Base-by-base conservation (phyloP, 2,113 vertebrate genomes). In the Eudyptes chrysolophus region DNA sequence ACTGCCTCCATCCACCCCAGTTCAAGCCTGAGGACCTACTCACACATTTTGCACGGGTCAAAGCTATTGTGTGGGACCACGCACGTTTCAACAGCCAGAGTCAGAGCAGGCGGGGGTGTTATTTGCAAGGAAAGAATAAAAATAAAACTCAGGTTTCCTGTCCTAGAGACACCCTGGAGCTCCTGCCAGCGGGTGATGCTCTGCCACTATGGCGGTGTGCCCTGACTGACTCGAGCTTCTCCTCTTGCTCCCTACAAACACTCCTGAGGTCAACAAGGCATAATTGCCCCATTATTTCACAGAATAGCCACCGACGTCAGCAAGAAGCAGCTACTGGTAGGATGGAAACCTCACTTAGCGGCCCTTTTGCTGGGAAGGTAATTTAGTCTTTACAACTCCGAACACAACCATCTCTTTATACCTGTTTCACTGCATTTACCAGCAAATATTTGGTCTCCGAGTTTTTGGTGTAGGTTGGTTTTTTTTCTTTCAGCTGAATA, bases 281-380 rank as follows among this genome's bases (percentile, higher is more conserved):
- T 42, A 94, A 95, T 80, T 94, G 65, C 38, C 90, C 74, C 72
- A 16, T 86, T 77, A 95, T 92, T 94, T 72, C 92, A 72, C 60
- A 93, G 82, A 93, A 96, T 80, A 90, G 65, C 76, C 88, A 89
- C 27, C 5, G 0, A 68, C 3, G 1, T 95, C 94, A 96, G 83
- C 72, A 82, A 51, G 69, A 69, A 70, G 55, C 74, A 83, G 84
- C 83, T 84, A 44, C 80, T 79, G 84, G 57, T 71, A 65, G 83
- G 78, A 79, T 89, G 54, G 78, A 92, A 91, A 82, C 70, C 69
- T 97, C 89, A 76, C 77, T 90, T 32, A 86, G 78, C 2, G 2
- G 29, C 66, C 71, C 16, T 89, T 95, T 70, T 48, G 20, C 92
- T 83, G 40, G 70, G 42, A 74, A 49, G 80, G 46, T 48, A 84